phyloP scores from a whole-genome alignment of 2,888 invertebrate species.

The Automeris io region DNA sequence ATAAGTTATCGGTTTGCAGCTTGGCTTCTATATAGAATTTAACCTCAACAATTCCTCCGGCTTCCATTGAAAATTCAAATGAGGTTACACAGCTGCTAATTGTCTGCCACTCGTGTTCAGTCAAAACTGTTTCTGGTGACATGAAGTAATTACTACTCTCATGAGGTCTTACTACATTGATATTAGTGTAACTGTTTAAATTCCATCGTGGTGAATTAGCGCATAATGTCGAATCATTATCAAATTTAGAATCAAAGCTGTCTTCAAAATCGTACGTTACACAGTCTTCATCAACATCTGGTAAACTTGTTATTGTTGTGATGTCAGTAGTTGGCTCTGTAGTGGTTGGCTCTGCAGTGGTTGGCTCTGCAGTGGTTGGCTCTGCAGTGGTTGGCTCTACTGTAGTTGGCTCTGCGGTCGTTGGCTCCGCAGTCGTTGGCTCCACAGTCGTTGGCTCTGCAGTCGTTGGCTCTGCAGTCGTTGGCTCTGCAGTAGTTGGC shows the following conservation, averaged over 20 bases:
- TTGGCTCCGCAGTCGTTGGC: no score
- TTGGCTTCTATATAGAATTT: slow-evolving; percentile 2
- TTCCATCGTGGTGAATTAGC: background rate
- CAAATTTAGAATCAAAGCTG: background rate
- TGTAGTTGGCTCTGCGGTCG: background rate
- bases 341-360: background rate
- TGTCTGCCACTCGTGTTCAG: background rate
- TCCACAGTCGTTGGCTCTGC: no score
- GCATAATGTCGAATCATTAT: background rate
- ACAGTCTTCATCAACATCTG: background rate
- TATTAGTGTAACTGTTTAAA: background rate
- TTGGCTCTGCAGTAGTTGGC: no score
- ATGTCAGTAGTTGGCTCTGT: background rate
- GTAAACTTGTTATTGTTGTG: background rate
- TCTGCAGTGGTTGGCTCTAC: background rate
- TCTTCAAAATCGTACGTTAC: slow-evolving; percentile 1
- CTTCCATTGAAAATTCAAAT: background rate
- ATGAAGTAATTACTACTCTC: background rate
- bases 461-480: no score
- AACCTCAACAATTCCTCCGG: background rate
- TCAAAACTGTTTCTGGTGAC: background rate
- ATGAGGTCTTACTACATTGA: background rate
- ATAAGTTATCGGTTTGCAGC: background rate
- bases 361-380: background rate
- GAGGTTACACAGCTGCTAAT: background rate